phyloP scores from a whole-genome alignment of 2,888 invertebrate genomes.

The Anoplius nigerrimus region DNA sequence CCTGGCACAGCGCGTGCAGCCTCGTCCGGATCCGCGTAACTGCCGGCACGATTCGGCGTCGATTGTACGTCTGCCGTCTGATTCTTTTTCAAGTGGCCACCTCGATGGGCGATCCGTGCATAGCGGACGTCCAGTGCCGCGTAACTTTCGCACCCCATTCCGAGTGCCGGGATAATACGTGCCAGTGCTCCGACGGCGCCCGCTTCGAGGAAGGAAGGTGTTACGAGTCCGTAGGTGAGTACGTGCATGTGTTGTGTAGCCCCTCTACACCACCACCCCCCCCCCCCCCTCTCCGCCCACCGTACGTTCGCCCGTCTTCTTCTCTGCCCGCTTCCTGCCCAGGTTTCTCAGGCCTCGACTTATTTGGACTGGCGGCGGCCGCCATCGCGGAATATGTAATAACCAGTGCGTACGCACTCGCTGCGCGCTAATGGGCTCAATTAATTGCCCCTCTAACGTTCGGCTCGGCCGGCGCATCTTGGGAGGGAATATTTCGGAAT shows the following conservation, averaged over 20 bases:
- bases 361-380: too few relatives aligned
- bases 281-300: not conserved
- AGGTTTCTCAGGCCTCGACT: too few relatives aligned
- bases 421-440: too few relatives aligned
- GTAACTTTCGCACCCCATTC: conserved; percentile 69
- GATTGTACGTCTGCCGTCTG: not conserved
- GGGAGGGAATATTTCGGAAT: too few relatives aligned
- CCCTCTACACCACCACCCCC: too few relatives aligned
- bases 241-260: not conserved
- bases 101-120: conserved; percentile 67
- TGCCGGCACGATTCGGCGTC: too few relatives aligned
- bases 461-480: too few relatives aligned
- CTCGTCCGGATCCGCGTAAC: not conserved
- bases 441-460: too few relatives aligned
- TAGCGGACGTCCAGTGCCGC: conserved; percentile 69
- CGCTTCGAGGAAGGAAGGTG: conserved; percentile 70
- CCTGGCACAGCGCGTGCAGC: too few relatives aligned
- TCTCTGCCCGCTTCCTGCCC: too few relatives aligned
- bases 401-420: too few relatives aligned
- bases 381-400: too few relatives aligned
- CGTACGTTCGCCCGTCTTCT: not conserved
- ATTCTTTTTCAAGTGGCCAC: conserved; percentile 62
- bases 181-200: conserved; percentile 69
- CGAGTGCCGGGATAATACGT: conserved; percentile 67
- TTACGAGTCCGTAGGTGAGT: conserved; percentile 70